phyloP scores from a whole-genome alignment of 2,797 vertebrate genomes.

The Clarias laeviceps region DNA sequence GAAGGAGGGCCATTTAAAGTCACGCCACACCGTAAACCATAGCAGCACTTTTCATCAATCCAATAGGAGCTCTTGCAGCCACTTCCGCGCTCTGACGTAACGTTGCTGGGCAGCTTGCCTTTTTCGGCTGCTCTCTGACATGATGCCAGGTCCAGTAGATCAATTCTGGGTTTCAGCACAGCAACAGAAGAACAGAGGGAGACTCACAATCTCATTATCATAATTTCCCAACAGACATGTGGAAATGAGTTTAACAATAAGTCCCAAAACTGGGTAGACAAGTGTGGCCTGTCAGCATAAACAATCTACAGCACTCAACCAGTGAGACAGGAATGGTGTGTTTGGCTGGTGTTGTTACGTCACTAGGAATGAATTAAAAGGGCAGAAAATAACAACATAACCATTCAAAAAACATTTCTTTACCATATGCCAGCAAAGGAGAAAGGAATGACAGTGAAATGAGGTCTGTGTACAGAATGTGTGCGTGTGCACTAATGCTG shows the following conservation, averaged over 20 bases:
- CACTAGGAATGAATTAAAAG: conserved; percentile 52
- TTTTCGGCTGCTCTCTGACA: conserved; percentile 26
- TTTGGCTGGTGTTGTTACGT: conserved; percentile 56
- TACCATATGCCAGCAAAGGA: conserved; percentile 42
- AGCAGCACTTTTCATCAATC: conserved; percentile 6
- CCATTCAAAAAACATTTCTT: conserved; percentile 67
- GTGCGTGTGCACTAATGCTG: neutral
- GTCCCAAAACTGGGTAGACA: conserved; percentile 15
- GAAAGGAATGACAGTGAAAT: conserved; percentile 10
- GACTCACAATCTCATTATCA: neutral
- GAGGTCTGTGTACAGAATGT: neutral
- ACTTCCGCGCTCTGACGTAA: conserved; percentile 18
- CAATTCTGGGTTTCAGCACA: conserved; percentile 35
- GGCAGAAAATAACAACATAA: conserved; percentile 50
- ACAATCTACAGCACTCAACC: conserved; percentile 58
- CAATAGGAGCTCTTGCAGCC: conserved; percentile 8
- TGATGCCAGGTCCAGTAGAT: conserved; percentile 27
- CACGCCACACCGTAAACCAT: conserved; percentile 23
- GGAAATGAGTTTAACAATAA: conserved; percentile 53
- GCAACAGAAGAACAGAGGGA: conserved; percentile 20
- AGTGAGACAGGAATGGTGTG: conserved; percentile 63
- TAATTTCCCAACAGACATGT: conserved; percentile 23
- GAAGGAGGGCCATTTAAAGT: neutral
- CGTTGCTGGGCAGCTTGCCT: conserved; percentile 38
- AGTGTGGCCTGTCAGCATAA: conserved; percentile 59